These are phyloP conservation scores for Aradophagus sp. DNA, from an alignment of 1,140 invertebrate genomes.

Conservation along the genomic window DNA sequence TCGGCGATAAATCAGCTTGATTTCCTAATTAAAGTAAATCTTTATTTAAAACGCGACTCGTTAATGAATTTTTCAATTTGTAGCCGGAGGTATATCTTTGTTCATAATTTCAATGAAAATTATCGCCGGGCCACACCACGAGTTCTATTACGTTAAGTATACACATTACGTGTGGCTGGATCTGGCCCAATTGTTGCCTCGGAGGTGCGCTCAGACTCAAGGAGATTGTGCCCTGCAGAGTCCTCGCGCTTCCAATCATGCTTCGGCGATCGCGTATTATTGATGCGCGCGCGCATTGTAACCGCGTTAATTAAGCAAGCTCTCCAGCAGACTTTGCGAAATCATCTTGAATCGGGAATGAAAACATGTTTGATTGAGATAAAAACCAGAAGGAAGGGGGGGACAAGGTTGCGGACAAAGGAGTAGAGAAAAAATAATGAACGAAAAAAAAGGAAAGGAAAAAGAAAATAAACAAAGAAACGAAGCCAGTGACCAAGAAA, in stretches of 20 bases:
- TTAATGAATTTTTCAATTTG: too few relatives aligned
- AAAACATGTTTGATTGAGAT: too few relatives aligned
- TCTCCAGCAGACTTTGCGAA: not conserved
- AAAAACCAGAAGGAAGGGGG: too few relatives aligned
- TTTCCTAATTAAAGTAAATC: too few relatives aligned
- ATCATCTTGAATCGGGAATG: slow-evolving; percentile 16
- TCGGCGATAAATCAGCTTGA: too few relatives aligned
- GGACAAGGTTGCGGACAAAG: slow-evolving; percentile 3
- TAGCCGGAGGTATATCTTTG: too few relatives aligned
- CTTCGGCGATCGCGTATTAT: slow-evolving; percentile 47
- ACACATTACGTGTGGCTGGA: slow-evolving; percentile 34
- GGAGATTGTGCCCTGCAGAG: slow-evolving; percentile 35
- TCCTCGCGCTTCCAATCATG: too few relatives aligned
- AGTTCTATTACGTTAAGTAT: too few relatives aligned
- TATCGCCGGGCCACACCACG: too few relatives aligned
- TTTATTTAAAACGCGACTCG: too few relatives aligned
- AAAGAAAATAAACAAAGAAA: not conserved
- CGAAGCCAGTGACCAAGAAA: slow-evolving; percentile 24
- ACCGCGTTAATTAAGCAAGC: slow-evolving; percentile 34
- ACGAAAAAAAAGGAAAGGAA: not conserved
- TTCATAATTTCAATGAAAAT: too few relatives aligned
- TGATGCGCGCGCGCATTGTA: slow-evolving; percentile 45
- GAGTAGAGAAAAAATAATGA: slow-evolving; percentile 7
- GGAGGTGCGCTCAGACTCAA: slow-evolving; percentile 37
- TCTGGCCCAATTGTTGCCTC: slow-evolving; percentile 44